A percentile compares a stretch with the other conserved stretches of the same genome.
These are phyloP conservation scores for Rostrhamus sociabilis DNA, from an alignment of 2,797 vertebrate species.

Conservation along the genomic window DNA sequence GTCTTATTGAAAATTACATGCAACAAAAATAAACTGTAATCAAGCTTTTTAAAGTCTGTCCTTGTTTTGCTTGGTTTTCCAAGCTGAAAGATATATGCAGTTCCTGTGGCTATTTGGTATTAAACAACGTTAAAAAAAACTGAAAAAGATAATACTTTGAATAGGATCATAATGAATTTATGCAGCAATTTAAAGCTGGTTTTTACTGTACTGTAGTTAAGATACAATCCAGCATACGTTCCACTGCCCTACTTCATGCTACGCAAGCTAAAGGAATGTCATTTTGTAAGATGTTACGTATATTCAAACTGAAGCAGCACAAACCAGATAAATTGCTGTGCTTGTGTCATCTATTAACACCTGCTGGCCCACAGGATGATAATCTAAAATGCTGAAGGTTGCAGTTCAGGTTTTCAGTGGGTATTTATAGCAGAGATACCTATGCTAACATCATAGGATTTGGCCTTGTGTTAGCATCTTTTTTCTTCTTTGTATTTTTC, in stretches of 20 bases:
- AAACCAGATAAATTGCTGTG: background rate
- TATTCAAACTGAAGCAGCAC: slow-evolving; percentile 14
- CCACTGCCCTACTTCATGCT: background rate
- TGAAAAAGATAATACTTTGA: background rate
- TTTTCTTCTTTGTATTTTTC: background rate
- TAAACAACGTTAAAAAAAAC: background rate
- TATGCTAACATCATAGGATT: background rate
- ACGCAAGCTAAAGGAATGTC: background rate
- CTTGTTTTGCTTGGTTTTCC: background rate
- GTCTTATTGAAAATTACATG: background rate
- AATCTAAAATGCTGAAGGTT: background rate
- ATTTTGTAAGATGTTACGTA: background rate
- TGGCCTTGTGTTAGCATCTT: background rate
- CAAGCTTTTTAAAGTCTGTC: slow-evolving; percentile 7
- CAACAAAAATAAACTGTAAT: slow-evolving; percentile 62
- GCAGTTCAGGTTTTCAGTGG: background rate
- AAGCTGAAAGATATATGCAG: background rate
- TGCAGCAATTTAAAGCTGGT: background rate
- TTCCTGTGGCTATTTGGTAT: background rate
- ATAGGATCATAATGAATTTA: background rate
- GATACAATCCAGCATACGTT: background rate
- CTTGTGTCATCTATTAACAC: background rate
- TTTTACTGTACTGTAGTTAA: background rate
- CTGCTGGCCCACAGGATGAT: background rate
- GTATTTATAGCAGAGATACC: background rate